Conservation (phyloP, 2,888 invertebrate genomes). For the Danaus chrysippus region DNA sequence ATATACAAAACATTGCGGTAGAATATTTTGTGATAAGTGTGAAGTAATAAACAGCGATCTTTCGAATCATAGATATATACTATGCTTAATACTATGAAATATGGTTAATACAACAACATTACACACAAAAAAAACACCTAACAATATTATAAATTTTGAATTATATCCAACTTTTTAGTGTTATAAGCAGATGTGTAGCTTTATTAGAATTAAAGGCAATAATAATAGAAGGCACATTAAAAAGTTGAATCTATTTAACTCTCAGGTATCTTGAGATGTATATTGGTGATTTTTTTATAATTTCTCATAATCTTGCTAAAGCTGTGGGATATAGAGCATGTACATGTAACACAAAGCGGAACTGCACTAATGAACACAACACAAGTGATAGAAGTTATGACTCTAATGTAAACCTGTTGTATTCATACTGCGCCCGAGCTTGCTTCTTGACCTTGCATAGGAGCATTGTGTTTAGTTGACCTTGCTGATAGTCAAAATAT, state of each 20-base stretch:
- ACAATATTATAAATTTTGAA: too few species aligned
- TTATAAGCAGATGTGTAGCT: too few species aligned
- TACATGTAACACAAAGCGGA: conserved; percentile 64
- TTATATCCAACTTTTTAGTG: too few species aligned
- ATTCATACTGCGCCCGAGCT: conserved; percentile 81
- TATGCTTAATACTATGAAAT: too few species aligned
- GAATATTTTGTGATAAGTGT: neutral
- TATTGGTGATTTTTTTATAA: conserved; percentile 7
- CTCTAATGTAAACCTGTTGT: conserved; percentile 81
- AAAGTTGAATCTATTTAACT: neutral
- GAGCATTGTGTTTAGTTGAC: conserved; percentile 85
- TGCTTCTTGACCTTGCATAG: conserved; percentile 83
- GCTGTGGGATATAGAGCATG: conserved; percentile 37
- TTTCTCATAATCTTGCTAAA: conserved; percentile 35
- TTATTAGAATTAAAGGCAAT: too few species aligned
- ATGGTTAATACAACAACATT: too few species aligned
- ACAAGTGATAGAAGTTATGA: conserved; percentile 67
- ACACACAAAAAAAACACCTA: too few species aligned
- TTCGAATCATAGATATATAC: too few species aligned
- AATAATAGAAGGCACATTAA: too few species aligned
- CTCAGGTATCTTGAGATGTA: neutral
- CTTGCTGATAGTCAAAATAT: conserved; percentile 90
- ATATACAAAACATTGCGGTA: conserved; percentile 19
- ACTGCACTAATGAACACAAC: conserved; percentile 75
- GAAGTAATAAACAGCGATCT: too few species aligned